Base-by-base conservation (phyloP, 2,113 vertebrate genomes). In the Nibea coibor region DNA sequence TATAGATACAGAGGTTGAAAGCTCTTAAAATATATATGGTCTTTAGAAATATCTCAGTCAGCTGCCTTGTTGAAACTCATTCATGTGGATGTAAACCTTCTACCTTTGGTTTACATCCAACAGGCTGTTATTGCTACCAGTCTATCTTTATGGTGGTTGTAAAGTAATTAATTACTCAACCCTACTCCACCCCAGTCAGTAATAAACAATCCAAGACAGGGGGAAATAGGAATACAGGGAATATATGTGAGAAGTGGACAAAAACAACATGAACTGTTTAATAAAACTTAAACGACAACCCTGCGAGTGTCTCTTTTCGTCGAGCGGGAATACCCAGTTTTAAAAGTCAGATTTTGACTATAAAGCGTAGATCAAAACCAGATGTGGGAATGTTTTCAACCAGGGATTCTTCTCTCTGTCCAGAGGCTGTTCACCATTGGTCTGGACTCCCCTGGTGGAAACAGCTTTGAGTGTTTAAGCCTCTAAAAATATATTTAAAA, bases 361-460 rank as follows among this genome's bases (percentile, higher is more conserved):
- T 72, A 70, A 80, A 51, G 63, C 51, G 58, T 59, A 72, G 64
- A 91, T 91, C 31, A 59, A 85, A 87, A 79, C 84, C 92, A 93
- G 88, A 93, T 93, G 91, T 90, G 87, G 79, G 72, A 87, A 83
- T 72, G 53, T 82, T 80, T 83, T 75, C 19, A 28, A 54, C 28
- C 43, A n/a, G 17, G 16, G 65, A 24, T 51, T 63, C 22, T 64
- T 82, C 59, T 78, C 28, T 20, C 45, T 31, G 78, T 85, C 62
- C 68, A 19, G 12, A 24, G 53, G 65, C 16, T 65, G 68, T 28
- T 80, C 71, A 59, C 22, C 72, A 48, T 12, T 7, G n/a, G 35
- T 4, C 50, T 72, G 71, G 48, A 72, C 72, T 54, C 20, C 6
- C 43, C 50, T 43, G 28, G 3, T 81, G 45, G 35, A 74, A 83